These are phyloP conservation scores for Netelia fuscicornis DNA, from an alignment of 2,888 invertebrate genomes.

Conservation along the genomic window DNA sequence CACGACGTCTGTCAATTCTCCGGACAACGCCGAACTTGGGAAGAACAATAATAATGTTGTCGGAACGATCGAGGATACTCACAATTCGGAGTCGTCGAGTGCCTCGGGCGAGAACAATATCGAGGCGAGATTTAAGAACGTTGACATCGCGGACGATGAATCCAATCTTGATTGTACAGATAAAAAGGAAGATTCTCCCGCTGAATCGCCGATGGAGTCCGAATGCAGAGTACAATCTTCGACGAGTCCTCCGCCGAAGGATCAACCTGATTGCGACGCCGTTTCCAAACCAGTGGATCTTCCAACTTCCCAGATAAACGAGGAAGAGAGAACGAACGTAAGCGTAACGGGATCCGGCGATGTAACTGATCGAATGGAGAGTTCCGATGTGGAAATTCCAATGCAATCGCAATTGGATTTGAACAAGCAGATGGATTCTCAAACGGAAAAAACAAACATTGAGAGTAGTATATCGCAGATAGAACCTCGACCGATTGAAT, in stretches of 20 bases:
- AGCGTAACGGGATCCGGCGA: constrained; percentile 21
- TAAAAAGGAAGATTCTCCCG: constrained; percentile 26
- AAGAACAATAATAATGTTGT: constrained; percentile 74
- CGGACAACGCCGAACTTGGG: constrained; percentile 15
- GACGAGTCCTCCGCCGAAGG: constrained; percentile 25
- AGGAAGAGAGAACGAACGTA: constrained; percentile 16
- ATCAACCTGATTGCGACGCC: constrained; percentile 15
- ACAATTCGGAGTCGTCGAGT: constrained; percentile 50
- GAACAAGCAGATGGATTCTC: constrained; percentile 12
- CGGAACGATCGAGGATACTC: constrained; percentile 62
- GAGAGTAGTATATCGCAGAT: neutral
- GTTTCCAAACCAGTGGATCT: constrained; percentile 19
- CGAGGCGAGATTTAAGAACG: constrained; percentile 37
- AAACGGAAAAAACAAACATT: neutral
- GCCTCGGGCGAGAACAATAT: constrained; percentile 38
- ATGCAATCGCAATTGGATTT: neutral
- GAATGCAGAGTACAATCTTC: constrained; percentile 42
- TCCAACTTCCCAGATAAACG: neutral
- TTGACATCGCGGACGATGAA: constrained; percentile 47
- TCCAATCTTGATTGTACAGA: constrained; percentile 19
- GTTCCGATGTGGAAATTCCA: constrained; percentile 9
- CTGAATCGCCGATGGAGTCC: neutral
- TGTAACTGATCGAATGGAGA: constrained; percentile 10
- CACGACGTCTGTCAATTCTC: constrained; percentile 59
- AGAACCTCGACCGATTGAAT: constrained; percentile 19